These are phyloP conservation scores for Enteromius thamalakanensis DNA, from an alignment of 2,797 vertebrate species.

Conservation along the genomic window DNA sequence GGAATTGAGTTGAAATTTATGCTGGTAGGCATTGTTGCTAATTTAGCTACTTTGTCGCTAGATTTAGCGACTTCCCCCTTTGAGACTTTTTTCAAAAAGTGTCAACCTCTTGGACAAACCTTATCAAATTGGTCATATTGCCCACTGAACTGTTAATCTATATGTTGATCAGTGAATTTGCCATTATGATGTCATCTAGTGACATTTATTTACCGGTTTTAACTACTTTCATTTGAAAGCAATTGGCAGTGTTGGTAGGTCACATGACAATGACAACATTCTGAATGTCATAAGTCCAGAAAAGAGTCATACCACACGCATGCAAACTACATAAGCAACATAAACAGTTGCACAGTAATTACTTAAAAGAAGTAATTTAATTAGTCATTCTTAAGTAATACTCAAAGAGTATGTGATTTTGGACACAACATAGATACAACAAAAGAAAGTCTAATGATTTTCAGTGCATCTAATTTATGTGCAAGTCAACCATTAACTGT, in stretches of 20 bases:
- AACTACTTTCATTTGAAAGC: no score
- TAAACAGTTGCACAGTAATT: not conserved
- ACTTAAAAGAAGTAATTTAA: not conserved
- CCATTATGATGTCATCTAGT: no score
- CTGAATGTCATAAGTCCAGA: not conserved
- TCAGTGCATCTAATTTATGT: not conserved
- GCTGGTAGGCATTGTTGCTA: no score
- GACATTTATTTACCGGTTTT: no score
- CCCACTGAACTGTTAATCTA: no score
- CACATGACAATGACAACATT: not conserved
- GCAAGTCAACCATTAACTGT: not conserved
- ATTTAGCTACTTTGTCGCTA: no score
- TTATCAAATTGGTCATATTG: no score
- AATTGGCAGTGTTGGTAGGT: not conserved
- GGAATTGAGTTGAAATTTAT: not conserved
- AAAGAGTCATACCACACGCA: not conserved
- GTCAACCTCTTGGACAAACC: no score
- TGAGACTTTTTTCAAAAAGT: no score
- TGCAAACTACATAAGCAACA: not conserved
- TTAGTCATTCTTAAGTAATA: no score
- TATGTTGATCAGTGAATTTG: no score
- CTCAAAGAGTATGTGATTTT: not conserved
- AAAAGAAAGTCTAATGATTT: not conserved
- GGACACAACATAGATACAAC: not conserved
- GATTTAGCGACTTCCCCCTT: no score